Percentiles rank a stretch among this genome's conserved stretches.
Evolutionary conservation across 1,140 invertebrate genomes (phyloP).

Genomic region (Chrysomallon squamiferum): DNA sequence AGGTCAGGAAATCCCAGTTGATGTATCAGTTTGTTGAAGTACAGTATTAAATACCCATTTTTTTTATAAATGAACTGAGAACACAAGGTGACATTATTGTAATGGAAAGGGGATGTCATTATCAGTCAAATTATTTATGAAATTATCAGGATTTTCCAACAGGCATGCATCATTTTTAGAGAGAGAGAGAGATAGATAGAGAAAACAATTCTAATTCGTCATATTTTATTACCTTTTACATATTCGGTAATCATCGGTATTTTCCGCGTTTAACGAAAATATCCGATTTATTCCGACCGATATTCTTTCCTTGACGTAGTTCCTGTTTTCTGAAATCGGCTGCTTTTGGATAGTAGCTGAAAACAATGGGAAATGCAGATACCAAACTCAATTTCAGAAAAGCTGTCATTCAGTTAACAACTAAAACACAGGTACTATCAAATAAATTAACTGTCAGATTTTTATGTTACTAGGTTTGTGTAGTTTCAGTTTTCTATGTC

Average conservation of each 20-base stretch:
- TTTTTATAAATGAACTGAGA: too few species aligned
- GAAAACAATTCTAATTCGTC: too few species aligned
- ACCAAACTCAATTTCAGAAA: conserved; percentile 97
- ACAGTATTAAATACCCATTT: too few species aligned
- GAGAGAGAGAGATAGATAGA: too few species aligned
- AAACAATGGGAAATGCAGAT: conserved; percentile 92
- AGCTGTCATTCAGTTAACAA: conserved; percentile 94
- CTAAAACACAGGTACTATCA: conserved; percentile 85
- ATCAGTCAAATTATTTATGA: too few species aligned
- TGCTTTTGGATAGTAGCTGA: conserved; percentile 28
- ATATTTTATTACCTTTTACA: too few species aligned
- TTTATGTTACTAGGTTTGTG: background rate
- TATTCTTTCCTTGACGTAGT: conserved; percentile 22
- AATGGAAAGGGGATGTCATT: too few species aligned
- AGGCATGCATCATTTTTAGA: too few species aligned
- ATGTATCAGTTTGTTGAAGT: too few species aligned
- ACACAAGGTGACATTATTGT: too few species aligned
- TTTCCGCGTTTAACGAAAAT: background rate
- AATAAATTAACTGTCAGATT: background rate
- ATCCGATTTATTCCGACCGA: conserved; percentile 1
- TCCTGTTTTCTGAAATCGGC: conserved; percentile 23
- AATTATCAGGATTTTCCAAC: too few species aligned
- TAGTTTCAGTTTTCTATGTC: background rate
- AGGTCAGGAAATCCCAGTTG: too few species aligned
- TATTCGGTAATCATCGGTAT: background rate